These are phyloP conservation scores for Danio aesculapii DNA, from an alignment of 2,797 vertebrate species.

Conservation along the genomic window DNA sequence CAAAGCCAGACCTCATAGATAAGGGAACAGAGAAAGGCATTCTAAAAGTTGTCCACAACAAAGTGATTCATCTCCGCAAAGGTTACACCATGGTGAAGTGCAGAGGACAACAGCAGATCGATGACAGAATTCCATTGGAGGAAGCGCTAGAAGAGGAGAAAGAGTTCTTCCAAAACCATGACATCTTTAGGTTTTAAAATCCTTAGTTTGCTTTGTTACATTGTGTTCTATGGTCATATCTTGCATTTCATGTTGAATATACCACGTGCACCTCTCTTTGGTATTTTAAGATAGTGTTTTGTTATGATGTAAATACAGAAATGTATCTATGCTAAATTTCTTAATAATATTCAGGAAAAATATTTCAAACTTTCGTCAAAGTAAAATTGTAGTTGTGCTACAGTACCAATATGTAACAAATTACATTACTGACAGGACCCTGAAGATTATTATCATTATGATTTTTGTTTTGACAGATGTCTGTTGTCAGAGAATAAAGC, in stretches of 20 bases:
- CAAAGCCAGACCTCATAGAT: slow-evolving; percentile 83
- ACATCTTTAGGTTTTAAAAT: slow-evolving; percentile 73
- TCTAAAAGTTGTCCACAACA: slow-evolving; percentile 70
- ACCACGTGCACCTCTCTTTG: background rate
- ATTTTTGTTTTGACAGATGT: slow-evolving; percentile 59
- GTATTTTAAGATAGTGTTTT: no score
- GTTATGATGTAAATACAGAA: no score
- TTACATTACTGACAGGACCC: no score
- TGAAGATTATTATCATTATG: no score
- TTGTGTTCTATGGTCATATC: background rate
- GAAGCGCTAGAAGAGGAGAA: slow-evolving; percentile 74
- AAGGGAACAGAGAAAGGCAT: slow-evolving; percentile 74
- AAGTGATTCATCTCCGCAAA: slow-evolving; percentile 75
- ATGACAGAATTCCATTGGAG: slow-evolving; percentile 65
- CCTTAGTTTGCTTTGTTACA: background rate
- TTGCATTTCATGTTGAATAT: background rate
- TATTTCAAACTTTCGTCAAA: no score
- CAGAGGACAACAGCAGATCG: slow-evolving; percentile 81
- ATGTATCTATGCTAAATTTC: no score
- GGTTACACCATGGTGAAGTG: slow-evolving; percentile 85
- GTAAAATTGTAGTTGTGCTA: no score
- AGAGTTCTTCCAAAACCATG: slow-evolving; percentile 79
- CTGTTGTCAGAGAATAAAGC: slow-evolving; percentile 74
- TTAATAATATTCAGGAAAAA: no score
- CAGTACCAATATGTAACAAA: no score